Evolutionary conservation across 37 sponge, comb jelly and placozoan genomes (phyloP).

Genomic region (Cladorhizidae sp.): DNA sequence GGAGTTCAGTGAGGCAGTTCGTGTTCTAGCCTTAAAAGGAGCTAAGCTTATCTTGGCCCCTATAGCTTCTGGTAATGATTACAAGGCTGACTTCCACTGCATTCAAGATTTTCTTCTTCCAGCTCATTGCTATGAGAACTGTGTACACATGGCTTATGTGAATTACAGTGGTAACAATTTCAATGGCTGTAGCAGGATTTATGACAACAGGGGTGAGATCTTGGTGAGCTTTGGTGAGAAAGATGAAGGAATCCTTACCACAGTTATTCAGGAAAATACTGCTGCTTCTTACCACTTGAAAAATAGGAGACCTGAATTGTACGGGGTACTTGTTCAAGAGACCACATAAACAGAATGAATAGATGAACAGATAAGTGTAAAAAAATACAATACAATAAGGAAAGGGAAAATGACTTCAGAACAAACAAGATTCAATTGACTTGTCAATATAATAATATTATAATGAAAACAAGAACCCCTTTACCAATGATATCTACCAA

Average conservation of each 20-base stretch:
- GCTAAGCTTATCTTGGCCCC: constrained; percentile 41
- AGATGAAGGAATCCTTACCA: constrained; percentile 30
- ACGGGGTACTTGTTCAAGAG: constrained; percentile 2
- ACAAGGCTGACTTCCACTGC: neutral
- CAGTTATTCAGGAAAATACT: constrained; percentile 1
- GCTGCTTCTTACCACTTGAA: neutral
- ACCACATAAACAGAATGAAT: too few relatives aligned
- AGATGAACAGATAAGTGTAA: too few relatives aligned
- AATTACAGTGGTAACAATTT: constrained; percentile 30
- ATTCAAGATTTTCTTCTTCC: constrained; percentile 2
- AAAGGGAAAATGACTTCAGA: too few relatives aligned
- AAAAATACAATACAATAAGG: too few relatives aligned
- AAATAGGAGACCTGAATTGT: constrained; percentile 40
- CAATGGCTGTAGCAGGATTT: constrained; percentile 11
- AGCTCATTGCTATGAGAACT: constrained; percentile 37
- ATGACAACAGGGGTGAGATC: constrained; percentile 30
- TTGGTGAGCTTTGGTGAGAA: constrained; percentile 1
- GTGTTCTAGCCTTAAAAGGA: constrained; percentile 34
- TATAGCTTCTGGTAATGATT: constrained; percentile 20
- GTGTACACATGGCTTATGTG: constrained; percentile 52
- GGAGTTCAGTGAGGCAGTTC: constrained; percentile 56
- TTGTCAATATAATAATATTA: too few relatives aligned
- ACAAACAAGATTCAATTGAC: too few relatives aligned
- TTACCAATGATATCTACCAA: too few relatives aligned
- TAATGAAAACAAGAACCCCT: too few relatives aligned